These are phyloP conservation scores for Coturnix japonica DNA, from an alignment of 2,113 vertebrate species.

Conservation along the genomic window DNA sequence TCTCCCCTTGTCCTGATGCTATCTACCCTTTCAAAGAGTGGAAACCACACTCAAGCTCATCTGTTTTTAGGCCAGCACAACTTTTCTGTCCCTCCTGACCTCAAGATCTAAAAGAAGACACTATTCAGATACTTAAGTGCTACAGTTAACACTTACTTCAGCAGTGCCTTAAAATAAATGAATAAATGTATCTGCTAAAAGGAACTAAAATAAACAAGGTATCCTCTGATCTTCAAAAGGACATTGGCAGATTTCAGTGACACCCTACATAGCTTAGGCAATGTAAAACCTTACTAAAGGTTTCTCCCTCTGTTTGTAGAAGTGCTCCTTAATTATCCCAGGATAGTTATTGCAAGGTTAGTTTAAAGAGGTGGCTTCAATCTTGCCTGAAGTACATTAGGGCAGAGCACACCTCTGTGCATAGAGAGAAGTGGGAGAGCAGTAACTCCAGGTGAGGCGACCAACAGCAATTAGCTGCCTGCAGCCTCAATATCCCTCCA, in stretches of 20 bases:
- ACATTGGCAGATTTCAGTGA: neutral
- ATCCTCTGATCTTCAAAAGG: neutral
- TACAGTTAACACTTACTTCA: slow-evolving; percentile 24
- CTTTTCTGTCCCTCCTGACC: neutral
- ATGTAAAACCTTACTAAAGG: neutral
- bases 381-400: neutral
- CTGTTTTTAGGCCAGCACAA: slow-evolving; percentile 3
- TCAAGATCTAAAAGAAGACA: slow-evolving; percentile 5
- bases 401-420: neutral
- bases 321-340: neutral
- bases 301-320: neutral
- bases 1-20: too few species aligned
- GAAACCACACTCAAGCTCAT: neutral
- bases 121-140: neutral
- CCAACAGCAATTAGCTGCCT: neutral
- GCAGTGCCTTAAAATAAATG: neutral
- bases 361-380: neutral
- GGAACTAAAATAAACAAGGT: slow-evolving; percentile 8
- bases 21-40: too few species aligned
- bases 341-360: neutral
- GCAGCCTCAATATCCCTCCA: neutral
- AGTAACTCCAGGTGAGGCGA: neutral
- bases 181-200: neutral
- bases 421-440: neutral
- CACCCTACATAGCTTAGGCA: rapidly evolving